Base-by-base conservation (phyloP, 2,113 vertebrate species). In the Hyaena hyaena region DNA sequence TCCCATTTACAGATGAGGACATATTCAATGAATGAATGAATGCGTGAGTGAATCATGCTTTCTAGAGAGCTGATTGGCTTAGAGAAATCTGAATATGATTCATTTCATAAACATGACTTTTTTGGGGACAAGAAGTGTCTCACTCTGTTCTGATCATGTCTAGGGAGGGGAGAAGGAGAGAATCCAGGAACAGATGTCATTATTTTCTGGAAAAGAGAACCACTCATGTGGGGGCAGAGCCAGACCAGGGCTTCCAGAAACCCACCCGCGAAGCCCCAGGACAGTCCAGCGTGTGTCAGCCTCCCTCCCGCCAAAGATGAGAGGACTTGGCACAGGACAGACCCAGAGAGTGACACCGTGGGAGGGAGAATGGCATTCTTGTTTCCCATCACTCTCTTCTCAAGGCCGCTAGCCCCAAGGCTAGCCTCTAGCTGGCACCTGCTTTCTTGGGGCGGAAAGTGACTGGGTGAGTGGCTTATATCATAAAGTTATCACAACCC, bases 1-100 rank as follows among this genome's bases (percentile, higher is more conserved):
- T 85, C 50, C 45, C 53, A 43, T 45, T 95, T 71, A 88, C n/a
- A 90, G 74, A 76, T 50, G 82, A 97, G 3, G 31, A 79, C 84
- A 90, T 94, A 50, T 31, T 81, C 84, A 69, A 55, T 93, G 87
- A 89, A 61, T 86, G 92, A 89, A 92, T 63, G 77, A 93, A 68
- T 35, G 53, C 16, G 16, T 55, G 4, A 93, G 6, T 77, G 48
- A 93, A 39, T 80, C 74, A 61, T 66, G 53, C 83, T 94, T 97
- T 79, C 50, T 88, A 58, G 82, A 97, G 69, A 65, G 61, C 55
- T 68, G 26, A 87, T 65, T 81, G 43, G 55, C 80, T 35, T 73
- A 28, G n/a, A 82, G 77, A 83, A 86, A 73, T 66, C 48, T 19
- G 31, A 80, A 79, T 15, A 1, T 53, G 68, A 89, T 53, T 92